Conservation (phyloP, 2,888 invertebrate genomes). For the Lysandra coridon region DNA sequence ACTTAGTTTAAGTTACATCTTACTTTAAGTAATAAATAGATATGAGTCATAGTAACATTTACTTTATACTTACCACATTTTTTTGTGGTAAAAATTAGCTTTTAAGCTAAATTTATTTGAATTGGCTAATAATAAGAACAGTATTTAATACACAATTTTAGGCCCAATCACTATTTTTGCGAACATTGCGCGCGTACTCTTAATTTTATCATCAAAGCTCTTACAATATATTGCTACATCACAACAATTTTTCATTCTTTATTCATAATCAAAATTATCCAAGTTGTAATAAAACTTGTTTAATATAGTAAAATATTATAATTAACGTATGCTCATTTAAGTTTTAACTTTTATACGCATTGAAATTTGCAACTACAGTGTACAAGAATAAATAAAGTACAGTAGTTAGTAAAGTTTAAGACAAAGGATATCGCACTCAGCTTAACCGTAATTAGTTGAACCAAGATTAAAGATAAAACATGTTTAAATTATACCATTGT, state of each 20-base stretch:
- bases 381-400: background rate
- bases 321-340: background rate
- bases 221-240: background rate
- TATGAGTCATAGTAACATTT: constrained; percentile 25
- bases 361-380: background rate
- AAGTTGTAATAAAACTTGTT: no score
- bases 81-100: background rate
- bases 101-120: background rate
- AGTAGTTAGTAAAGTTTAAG: background rate
- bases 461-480: background rate
- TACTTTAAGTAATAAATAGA: constrained; percentile 38
- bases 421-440: constrained; percentile 10
- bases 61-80: background rate
- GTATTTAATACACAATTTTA: constrained; percentile 6
- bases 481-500: constrained; percentile 6
- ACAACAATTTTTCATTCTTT: background rate
- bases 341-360: background rate
- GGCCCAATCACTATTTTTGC: background rate
- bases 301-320: no score
- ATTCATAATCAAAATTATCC: background rate
- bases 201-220: background rate
- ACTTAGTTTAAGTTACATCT: constrained; percentile 50
- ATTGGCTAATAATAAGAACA: background rate
- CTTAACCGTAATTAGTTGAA: background rate
- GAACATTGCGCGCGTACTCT: background rate